Evolutionary conservation across 1,140 invertebrate genomes (phyloP).

Genomic region (Laupala kohalensis): DNA sequence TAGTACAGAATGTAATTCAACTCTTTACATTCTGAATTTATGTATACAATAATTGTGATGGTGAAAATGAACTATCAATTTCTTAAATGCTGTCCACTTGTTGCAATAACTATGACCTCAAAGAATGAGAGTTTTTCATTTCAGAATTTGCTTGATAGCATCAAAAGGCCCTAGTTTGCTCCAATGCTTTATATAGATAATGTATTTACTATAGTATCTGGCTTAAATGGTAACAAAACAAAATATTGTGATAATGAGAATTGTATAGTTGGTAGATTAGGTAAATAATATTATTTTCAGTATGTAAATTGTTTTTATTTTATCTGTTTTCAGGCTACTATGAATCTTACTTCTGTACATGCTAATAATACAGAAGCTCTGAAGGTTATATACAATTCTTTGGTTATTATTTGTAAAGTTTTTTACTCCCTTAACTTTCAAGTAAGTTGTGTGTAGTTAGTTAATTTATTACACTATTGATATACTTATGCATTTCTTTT

Average conservation of each 20-base stretch:
- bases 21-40: background rate
- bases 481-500: constrained; percentile 4
- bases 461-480: background rate
- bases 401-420: constrained; percentile 85
- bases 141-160: too few species aligned
- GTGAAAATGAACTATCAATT: background rate
- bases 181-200: too few species aligned
- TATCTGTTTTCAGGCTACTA: constrained; percentile 52
- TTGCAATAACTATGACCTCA: too few species aligned
- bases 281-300: too few species aligned
- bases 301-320: constrained; percentile 18
- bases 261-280: too few species aligned
- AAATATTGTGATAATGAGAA: too few species aligned
- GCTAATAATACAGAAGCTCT: constrained; percentile 65
- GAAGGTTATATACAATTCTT: constrained; percentile 77
- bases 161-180: too few species aligned
- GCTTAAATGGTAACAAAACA: too few species aligned
- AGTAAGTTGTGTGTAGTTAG: constrained; percentile 29
- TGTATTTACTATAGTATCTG: too few species aligned
- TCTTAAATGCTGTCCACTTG: background rate
- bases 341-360: constrained; percentile 67
- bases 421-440: constrained; percentile 94
- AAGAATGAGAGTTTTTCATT: too few species aligned
- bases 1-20: background rate
- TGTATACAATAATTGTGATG: background rate